Base-by-base conservation (phyloP, 2,113 vertebrate species). In the Leuciscus idus region DNA sequence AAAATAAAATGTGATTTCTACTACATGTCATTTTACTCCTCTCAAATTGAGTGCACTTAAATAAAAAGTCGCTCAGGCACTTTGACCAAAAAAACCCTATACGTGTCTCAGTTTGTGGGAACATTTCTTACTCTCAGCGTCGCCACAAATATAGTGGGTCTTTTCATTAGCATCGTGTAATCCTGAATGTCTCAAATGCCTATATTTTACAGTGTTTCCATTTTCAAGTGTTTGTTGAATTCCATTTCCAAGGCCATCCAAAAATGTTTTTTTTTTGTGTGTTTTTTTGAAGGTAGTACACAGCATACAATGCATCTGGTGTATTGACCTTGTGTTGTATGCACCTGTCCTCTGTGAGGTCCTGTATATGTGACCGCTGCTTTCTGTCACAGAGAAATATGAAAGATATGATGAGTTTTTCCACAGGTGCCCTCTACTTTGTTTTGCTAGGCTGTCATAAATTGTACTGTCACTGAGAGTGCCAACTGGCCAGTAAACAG, bases 401-500 rank as follows among this genome's bases (percentile, higher is more conserved):
- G 79, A 50, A 52, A 72, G 48, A 83, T 39, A 72, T 72, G 62
- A 83, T 52, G 52, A 84, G 82, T 43, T 33, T 57, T 84, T 57
- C 50, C 55, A 62, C 74, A 85, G 83, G 87, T 88, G 81, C 81
- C 76, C 82, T 57, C 28, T 61, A 77, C 39, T 84, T 81, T 88
- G 77, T 88, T 90, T 88, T 86, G 76, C 59, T 86, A 46, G 76
- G 52, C 39, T 88, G 84, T 81, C 85, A 88, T 90, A 80, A 86
- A 88, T 77, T 86, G 17, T 57, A 43, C 72, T 75, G 62, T 55
- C 48, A 64, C 50, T 76, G 59, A 48, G 70, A 86, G 81, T 86
- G 86, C 84, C 81, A 74, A 61, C 76, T 68, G 84, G 85, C 70
- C 87, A 84, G 85, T 72, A 77, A 73, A 84, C 84, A 84, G 77